Evolutionary conservation across 2,888 invertebrate genomes (phyloP).

Genomic region (Oscheius sp.): DNA sequence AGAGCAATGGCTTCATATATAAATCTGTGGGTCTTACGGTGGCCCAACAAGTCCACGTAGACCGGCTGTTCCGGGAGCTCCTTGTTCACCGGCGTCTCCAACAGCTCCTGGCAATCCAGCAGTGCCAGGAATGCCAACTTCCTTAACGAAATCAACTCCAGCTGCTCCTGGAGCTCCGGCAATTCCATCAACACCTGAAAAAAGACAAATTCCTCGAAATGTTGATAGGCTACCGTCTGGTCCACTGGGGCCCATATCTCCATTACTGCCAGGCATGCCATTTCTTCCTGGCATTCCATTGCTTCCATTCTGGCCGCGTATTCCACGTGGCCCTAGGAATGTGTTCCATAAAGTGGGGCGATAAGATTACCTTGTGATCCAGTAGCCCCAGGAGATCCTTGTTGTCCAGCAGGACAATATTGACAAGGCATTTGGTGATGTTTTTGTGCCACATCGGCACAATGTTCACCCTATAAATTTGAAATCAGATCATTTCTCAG

Average conservation of each 20-base stretch:
- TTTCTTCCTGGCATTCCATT: constrained; percentile 42
- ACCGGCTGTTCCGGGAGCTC: constrained; percentile 14
- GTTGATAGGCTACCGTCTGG: constrained; percentile 27
- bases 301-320: constrained; percentile 40
- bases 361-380: constrained; percentile 34
- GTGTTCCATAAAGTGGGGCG: not conserved
- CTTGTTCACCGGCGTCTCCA: constrained; percentile 38
- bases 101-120: constrained; percentile 32
- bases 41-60: not conserved
- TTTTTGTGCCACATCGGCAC: constrained; percentile 10
- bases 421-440: constrained; percentile 28
- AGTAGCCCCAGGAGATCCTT: constrained; percentile 40
- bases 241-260: constrained; percentile 42
- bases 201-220: not conserved
- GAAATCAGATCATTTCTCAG: too few species aligned
- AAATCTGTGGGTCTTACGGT: not conserved
- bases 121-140: constrained; percentile 40
- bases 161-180: constrained; percentile 35
- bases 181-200: constrained; percentile 31
- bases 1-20: not conserved
- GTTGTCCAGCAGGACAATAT: constrained; percentile 48
- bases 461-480: constrained; percentile 13
- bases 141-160: constrained; percentile 43
- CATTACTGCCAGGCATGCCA: constrained; percentile 46
- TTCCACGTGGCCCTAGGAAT: constrained; percentile 38